A percentile compares a stretch with the other conserved stretches of the same genome.
phyloP scores from a whole-genome alignment of 2,797 vertebrate species.

The Pangasius mekongensis region DNA sequence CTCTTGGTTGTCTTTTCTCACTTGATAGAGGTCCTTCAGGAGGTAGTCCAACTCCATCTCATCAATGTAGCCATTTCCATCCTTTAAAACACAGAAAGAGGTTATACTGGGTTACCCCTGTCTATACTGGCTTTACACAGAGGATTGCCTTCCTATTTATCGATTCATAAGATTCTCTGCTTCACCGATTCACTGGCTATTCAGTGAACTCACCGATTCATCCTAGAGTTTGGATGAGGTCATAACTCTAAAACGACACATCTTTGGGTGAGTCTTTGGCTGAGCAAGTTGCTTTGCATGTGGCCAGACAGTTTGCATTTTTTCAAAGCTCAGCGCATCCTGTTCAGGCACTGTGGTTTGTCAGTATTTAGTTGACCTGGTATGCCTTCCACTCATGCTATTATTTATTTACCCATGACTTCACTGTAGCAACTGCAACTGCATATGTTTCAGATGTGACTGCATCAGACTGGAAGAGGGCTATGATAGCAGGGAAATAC shows the following conservation, averaged over 20 bases:
- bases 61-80: constrained; percentile 95
- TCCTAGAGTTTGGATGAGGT: not conserved
- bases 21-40: constrained; percentile 92
- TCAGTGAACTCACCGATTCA: not conserved
- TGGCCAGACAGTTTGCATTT: constrained; percentile 37
- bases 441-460: constrained; percentile 52
- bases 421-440: constrained; percentile 53
- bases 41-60: constrained; percentile 94
- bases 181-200: not conserved
- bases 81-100: constrained; percentile 71
- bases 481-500: not conserved
- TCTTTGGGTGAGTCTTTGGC: not conserved
- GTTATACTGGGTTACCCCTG: not conserved
- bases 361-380: constrained; percentile 62
- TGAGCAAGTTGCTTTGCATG: constrained; percentile 37
- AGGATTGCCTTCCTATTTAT: not conserved
- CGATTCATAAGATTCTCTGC: not conserved
- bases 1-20: constrained; percentile 79
- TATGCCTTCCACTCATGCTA: constrained; percentile 29
- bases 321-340: constrained; percentile 56
- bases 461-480: constrained; percentile 33
- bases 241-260: constrained; percentile 5
- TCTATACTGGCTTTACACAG: not conserved
- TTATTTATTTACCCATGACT: constrained; percentile 35
- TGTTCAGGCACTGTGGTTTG: constrained; percentile 50